Conservation (phyloP, 2,113 vertebrate genomes). For the Plestiodon gilberti region DNA sequence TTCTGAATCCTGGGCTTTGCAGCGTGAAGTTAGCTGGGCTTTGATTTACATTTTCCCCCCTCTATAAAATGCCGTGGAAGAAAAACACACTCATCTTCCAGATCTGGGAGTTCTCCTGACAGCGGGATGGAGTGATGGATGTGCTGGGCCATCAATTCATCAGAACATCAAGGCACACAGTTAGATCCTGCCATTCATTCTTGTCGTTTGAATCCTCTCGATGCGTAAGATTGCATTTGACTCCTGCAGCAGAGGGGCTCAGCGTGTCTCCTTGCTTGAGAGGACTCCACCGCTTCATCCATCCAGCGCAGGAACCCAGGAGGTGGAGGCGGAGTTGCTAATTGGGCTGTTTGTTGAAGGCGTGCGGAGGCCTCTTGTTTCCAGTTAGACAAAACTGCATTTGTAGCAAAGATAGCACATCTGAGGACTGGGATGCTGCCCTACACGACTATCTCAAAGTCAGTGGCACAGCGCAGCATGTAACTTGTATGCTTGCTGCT, state of each 20-base stretch:
- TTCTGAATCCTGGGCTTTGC: not conserved
- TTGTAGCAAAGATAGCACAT: not conserved
- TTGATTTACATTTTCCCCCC: not conserved
- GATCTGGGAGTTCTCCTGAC: constrained; percentile 51
- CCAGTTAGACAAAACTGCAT: not conserved
- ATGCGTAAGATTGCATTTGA: constrained; percentile 37
- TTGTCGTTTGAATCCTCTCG: constrained; percentile 50
- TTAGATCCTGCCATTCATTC: constrained; percentile 62
- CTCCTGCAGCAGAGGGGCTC: constrained; percentile 18
- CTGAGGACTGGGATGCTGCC: fast-evolving
- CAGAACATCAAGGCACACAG: constrained; percentile 55
- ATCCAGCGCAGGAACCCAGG: not conserved
- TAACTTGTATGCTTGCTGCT: not conserved
- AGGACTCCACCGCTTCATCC: not conserved
- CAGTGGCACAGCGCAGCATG: too few species aligned
- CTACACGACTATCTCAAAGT: not conserved
- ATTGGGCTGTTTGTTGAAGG: not conserved
- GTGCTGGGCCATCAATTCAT: constrained; percentile 60
- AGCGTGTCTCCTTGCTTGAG: constrained; percentile 39
- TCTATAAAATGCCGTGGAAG: constrained; percentile 16
- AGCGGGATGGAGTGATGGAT: constrained; percentile 63
- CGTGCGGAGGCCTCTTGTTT: not conserved
- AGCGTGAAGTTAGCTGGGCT: not conserved
- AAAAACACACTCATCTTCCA: constrained; percentile 60
- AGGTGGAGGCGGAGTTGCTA: not conserved